Evolutionary conservation across 1,140 invertebrate species (phyloP).

Genomic region (Drosophila nigrodunni): DNA sequence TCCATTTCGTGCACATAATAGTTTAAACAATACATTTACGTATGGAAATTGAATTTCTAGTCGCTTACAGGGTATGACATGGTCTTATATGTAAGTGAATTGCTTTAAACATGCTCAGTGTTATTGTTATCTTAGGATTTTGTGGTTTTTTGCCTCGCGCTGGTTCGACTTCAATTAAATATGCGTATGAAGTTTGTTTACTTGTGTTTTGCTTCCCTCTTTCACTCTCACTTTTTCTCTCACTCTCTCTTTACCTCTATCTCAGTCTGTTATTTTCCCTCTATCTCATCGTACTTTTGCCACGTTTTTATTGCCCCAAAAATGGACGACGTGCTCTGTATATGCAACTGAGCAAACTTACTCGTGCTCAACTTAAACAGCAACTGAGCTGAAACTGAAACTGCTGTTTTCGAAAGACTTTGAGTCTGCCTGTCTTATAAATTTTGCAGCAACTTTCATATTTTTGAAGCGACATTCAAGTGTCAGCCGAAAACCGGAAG

Average conservation of each 20-base stretch:
- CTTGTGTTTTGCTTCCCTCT: slow-evolving; percentile 7
- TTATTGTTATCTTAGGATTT: slow-evolving; percentile 35
- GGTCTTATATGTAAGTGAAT: neutral
- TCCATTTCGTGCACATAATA: too few relatives aligned
- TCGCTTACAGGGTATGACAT: slow-evolving; percentile 6
- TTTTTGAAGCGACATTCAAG: slow-evolving; percentile 51
- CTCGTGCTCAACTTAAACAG: slow-evolving; percentile 9
- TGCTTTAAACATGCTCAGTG: slow-evolving; percentile 14
- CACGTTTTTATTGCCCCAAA: slow-evolving; percentile 69
- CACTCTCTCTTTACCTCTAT: too few relatives aligned
- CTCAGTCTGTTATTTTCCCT: neutral
- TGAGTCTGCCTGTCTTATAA: slow-evolving; percentile 66
- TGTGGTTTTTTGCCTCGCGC: slow-evolving; percentile 36
- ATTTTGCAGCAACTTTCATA: slow-evolving; percentile 79
- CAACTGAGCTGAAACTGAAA: slow-evolving; percentile 7
- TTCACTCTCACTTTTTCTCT: neutral
- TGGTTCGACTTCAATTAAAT: slow-evolving; percentile 67
- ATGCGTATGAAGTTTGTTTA: slow-evolving; percentile 74
- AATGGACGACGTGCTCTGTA: slow-evolving; percentile 63
- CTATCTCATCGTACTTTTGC: slow-evolving; percentile 7
- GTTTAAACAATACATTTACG: too few relatives aligned
- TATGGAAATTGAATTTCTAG: too few relatives aligned
- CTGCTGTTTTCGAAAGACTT: slow-evolving; percentile 19
- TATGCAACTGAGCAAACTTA: slow-evolving; percentile 51
- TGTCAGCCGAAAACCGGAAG: slow-evolving; percentile 16